Evolutionary conservation across 2,113 vertebrate genomes (phyloP).

Genomic region (Orientallactaga bullata): DNA sequence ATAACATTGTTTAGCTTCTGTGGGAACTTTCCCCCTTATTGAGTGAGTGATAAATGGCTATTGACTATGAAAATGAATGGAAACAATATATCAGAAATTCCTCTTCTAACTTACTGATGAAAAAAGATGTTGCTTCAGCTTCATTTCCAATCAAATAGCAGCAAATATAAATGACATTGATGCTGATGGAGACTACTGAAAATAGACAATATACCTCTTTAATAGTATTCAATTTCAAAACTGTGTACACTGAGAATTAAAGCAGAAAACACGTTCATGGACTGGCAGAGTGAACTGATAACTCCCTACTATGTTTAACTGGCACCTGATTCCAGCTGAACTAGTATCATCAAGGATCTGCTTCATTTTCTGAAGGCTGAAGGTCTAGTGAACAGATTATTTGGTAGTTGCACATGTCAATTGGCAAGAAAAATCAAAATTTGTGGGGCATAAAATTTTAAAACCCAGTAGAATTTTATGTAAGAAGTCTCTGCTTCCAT

Average conservation of each 20-base stretch:
- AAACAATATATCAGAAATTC: neutral
- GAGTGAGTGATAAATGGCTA: constrained; percentile 25
- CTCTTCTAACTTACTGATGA: neutral
- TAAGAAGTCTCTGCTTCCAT: neutral
- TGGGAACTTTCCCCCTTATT: neutral
- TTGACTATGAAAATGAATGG: neutral
- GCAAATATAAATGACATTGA: constrained; percentile 8
- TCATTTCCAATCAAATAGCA: constrained; percentile 4
- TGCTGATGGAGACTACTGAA: neutral
- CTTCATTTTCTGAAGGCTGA: neutral
- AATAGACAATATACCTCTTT: neutral
- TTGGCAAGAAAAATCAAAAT: constrained; percentile 44
- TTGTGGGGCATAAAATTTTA: neutral
- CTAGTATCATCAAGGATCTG: neutral
- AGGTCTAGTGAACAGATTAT: neutral
- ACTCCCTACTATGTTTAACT: neutral
- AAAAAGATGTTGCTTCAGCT: neutral
- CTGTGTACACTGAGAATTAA: neutral
- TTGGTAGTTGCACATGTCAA: neutral
- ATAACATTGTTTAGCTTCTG: constrained; percentile 26
- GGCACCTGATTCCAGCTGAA: neutral
- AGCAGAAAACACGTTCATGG: neutral
- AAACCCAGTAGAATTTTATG: neutral
- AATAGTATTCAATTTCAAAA: constrained; percentile 22
- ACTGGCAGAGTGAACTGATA: neutral